Conservation (phyloP, 37 sponge, comb jelly and placozoan genomes). For the Tethya wilhelma region DNA sequence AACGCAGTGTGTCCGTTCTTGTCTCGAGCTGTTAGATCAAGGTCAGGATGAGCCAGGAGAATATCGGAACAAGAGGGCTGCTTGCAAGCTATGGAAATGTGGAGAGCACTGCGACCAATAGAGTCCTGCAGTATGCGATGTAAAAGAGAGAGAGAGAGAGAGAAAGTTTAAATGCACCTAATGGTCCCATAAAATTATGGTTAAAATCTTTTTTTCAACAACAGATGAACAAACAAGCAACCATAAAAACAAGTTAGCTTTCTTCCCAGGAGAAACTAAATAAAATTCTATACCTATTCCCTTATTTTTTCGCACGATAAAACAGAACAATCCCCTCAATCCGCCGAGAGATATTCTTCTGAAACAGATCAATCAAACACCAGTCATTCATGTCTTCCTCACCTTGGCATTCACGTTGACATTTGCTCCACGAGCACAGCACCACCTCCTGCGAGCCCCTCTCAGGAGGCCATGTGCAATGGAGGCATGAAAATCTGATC, state of each 20-base stretch:
- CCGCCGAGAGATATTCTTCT: no score
- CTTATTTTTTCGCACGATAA: no score
- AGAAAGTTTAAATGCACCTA: no score
- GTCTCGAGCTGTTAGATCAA: conserved; percentile 83
- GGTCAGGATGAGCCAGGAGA: conserved; percentile 79
- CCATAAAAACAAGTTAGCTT: no score
- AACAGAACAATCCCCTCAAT: no score
- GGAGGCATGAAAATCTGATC: conserved; percentile 78
- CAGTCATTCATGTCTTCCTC: background rate
- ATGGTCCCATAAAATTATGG: no score
- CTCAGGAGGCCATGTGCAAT: conserved; percentile 84
- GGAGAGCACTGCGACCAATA: conserved; percentile 74
- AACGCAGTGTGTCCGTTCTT: conserved; percentile 80
- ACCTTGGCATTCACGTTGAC: conserved; percentile 87
- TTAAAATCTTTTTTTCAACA: background rate
- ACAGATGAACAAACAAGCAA: background rate
- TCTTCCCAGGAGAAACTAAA: no score
- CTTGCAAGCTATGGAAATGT: conserved; percentile 85
- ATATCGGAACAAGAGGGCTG: conserved; percentile 70
- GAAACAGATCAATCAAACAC: no score
- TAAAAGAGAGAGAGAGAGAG: no score
- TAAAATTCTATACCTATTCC: no score
- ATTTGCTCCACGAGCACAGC: conserved; percentile 80
- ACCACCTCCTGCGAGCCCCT: conserved; percentile 85
- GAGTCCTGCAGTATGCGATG: conserved; percentile 89